Evolutionary conservation across 2,113 vertebrate genomes (phyloP).

Genomic region (Lonchura striata): DNA sequence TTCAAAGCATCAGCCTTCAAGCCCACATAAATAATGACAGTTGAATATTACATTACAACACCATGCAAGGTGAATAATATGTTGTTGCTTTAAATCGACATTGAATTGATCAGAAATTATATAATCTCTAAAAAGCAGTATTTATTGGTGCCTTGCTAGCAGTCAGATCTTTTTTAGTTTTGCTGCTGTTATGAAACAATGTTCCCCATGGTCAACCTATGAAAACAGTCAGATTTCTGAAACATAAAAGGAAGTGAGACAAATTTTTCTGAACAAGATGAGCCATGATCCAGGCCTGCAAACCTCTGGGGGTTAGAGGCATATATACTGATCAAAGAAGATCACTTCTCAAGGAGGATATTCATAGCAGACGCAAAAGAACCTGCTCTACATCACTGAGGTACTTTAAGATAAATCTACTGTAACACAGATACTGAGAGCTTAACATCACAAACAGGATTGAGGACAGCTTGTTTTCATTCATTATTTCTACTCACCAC

Average conservation of each 20-base stretch:
- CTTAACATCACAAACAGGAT: neutral
- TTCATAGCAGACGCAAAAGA: neutral
- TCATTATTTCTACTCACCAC: slow-evolving; percentile 82
- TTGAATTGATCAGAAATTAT: neutral
- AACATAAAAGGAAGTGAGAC: neutral
- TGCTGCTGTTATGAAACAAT: neutral
- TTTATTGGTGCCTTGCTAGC: neutral
- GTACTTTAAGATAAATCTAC: neutral
- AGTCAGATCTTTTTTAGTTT: neutral
- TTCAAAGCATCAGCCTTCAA: neutral
- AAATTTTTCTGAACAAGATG: neutral
- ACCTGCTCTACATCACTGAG: neutral
- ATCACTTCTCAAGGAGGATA: neutral
- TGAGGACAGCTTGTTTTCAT: neutral
- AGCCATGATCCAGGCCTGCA: neutral
- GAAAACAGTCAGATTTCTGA: neutral
- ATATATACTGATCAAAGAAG: neutral
- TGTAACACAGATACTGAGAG: neutral
- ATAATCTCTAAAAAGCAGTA: neutral
- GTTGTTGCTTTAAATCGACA: neutral
- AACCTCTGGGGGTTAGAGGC: neutral
- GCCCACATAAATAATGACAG: neutral
- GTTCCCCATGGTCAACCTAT: accelerated
- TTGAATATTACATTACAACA: neutral
- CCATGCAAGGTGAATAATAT: neutral